These are phyloP conservation scores for Drosophila picticornis DNA, from an alignment of 2,888 invertebrate genomes.

Conservation along the genomic window DNA sequence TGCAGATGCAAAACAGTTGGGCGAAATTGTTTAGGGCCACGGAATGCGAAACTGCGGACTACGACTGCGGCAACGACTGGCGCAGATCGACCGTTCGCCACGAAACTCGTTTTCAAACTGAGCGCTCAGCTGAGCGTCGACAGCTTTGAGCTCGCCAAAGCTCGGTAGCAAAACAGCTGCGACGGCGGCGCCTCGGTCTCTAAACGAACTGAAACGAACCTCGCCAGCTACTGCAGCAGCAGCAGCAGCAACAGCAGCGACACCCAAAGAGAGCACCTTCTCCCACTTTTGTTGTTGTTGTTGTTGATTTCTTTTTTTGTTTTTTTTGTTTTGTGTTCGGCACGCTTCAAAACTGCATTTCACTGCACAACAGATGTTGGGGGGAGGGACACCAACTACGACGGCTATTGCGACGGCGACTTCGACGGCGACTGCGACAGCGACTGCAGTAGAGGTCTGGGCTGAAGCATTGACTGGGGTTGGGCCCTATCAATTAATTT, in stretches of 20 bases:
- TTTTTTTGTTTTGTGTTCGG: conserved; percentile 26
- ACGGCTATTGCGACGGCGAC: conserved; percentile 5
- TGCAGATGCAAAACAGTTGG: conserved; percentile 10
- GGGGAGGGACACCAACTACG: background rate
- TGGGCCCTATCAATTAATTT: conserved; percentile 62
- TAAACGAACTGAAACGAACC: conserved; percentile 23
- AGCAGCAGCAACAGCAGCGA: conserved; percentile 22
- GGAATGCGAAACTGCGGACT: conserved; percentile 38
- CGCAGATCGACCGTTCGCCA: conserved; percentile 73
- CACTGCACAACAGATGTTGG: conserved; percentile 32
- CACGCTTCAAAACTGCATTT: conserved; percentile 59
- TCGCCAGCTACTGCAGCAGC: conserved; percentile 35
- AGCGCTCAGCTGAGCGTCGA: conserved; percentile 59
- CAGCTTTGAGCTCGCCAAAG: conserved; percentile 55
- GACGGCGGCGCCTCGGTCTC: conserved; percentile 45
- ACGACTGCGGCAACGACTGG: conserved; percentile 50
- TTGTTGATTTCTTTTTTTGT: background rate
- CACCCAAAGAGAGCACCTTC: conserved; percentile 40
- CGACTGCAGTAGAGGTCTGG: conserved; percentile 9
- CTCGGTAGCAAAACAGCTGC: conserved; percentile 51
- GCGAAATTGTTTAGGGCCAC: conserved; percentile 58
- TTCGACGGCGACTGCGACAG: background rate
- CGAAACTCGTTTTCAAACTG: conserved; percentile 83
- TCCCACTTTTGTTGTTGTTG: conserved; percentile 17
- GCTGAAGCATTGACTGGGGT: conserved; percentile 18